These are phyloP conservation scores for Priocnemis perturbator DNA, from an alignment of 2,888 invertebrate genomes.

Conservation along the genomic window DNA sequence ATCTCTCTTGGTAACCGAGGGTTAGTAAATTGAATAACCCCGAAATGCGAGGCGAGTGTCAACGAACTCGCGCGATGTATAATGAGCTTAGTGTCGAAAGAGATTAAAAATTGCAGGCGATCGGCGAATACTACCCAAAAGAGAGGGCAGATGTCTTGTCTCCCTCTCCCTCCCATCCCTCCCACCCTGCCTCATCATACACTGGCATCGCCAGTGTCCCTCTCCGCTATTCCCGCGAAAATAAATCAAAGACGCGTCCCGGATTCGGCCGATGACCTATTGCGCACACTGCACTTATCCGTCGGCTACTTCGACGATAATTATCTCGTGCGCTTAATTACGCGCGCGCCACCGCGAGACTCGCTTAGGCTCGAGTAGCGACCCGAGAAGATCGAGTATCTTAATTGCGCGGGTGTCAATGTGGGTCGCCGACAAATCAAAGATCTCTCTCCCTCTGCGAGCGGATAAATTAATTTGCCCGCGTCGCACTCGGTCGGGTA, in stretches of 20 bases:
- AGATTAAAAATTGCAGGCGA: background rate
- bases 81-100: slow-evolving; percentile 3
- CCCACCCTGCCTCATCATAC: no score
- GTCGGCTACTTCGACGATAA: slow-evolving; percentile 4
- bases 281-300: background rate
- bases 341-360: no score
- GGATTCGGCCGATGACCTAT: slow-evolving; percentile 19
- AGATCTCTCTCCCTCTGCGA: no score
- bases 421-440: no score
- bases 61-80: slow-evolving; percentile 1
- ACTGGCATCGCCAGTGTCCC: background rate
- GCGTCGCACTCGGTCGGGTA: no score
- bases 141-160: background rate
- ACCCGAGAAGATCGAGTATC: no score
- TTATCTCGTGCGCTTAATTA: background rate
- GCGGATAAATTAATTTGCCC: no score
- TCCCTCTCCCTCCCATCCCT: background rate
- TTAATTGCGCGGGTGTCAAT: no score
- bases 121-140: no score
- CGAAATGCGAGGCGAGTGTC: slow-evolving; percentile 1
- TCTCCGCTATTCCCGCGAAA: slow-evolving; percentile 7
- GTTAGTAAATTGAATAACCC: slow-evolving; percentile 1
- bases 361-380: no score
- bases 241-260: slow-evolving; percentile 12
- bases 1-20: background rate